Evolutionary conservation across 2,113 vertebrate genomes (phyloP).

Genomic region (Seriola quinqueradiata): DNA sequence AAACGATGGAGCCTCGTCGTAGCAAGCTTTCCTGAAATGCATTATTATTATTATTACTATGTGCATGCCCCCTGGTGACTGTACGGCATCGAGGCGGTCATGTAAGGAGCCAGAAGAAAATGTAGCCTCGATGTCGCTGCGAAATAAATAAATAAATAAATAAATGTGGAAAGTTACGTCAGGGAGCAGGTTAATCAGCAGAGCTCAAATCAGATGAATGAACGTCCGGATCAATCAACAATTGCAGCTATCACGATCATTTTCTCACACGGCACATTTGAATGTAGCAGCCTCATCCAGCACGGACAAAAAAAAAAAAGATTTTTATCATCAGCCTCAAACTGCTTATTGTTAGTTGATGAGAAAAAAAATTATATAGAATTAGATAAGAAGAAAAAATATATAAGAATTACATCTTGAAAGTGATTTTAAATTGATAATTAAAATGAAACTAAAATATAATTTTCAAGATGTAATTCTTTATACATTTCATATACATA

Average conservation of each 20-base stretch:
- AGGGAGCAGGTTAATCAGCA: constrained; percentile 73
- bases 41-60: constrained; percentile 72
- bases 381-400: background rate
- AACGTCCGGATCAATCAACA: constrained; percentile 32
- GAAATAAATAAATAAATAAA: constrained; percentile 53
- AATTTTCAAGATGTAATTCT: no score
- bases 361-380: background rate
- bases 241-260: background rate
- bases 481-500: no score
- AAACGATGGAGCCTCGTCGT: constrained; percentile 66
- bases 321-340: background rate
- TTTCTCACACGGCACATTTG: background rate
- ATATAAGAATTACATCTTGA: no score
- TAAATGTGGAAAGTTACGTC: constrained; percentile 78
- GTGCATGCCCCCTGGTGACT: constrained; percentile 89
- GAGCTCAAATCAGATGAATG: constrained; percentile 69
- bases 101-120: constrained; percentile 68
- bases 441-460: no score
- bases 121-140: constrained; percentile 64
- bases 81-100: constrained; percentile 78
- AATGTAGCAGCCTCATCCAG: background rate
- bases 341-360: background rate
- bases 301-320: background rate
- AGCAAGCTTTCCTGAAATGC: constrained; percentile 78
- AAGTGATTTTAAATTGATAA: no score